Conservation (phyloP, 2,888 invertebrate species). For the Noctua janthina region DNA sequence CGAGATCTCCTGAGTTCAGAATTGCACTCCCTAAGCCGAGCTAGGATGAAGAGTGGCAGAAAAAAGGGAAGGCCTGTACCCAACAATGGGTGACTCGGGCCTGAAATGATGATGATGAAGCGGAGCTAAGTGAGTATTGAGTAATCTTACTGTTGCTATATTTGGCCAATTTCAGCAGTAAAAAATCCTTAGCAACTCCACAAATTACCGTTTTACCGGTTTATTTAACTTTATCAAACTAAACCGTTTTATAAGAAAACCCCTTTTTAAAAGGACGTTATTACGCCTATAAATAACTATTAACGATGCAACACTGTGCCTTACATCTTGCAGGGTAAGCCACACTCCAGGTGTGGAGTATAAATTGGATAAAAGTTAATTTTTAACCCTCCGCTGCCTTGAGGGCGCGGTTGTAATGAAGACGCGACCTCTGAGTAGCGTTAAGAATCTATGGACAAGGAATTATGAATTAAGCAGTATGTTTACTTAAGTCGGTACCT, state of each 20-base stretch:
- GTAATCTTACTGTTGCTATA: not conserved
- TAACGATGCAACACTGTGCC: constrained; percentile 61
- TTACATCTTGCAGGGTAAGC: constrained; percentile 75
- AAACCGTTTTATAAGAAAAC: constrained; percentile 29
- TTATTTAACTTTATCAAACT: not conserved
- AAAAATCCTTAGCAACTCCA: not conserved
- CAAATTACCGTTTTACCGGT: not conserved
- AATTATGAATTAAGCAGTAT: not conserved
- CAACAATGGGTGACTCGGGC: not conserved
- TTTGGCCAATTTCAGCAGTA: not conserved
- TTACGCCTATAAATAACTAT: constrained; percentile 64
- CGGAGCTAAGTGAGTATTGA: not conserved
- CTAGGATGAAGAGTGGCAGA: not conserved
- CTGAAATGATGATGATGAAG: not conserved
- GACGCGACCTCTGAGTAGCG: constrained; percentile 71
- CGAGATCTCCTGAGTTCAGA: not conserved
- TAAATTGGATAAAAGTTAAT: constrained; percentile 84
- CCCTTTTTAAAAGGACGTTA: constrained; percentile 60
- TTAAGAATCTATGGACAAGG: constrained; percentile 52
- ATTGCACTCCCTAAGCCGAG: not conserved
- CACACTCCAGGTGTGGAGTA: constrained; percentile 80
- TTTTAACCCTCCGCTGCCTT: constrained; percentile 72
- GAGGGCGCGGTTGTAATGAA: constrained; percentile 67
- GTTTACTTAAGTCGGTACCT: not conserved
- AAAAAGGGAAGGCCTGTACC: not conserved